Percentiles rank a stretch among this genome's conserved stretches.
phyloP scores from a whole-genome alignment of 2,113 vertebrate genomes.

The Tachysurus fulvidraco region DNA sequence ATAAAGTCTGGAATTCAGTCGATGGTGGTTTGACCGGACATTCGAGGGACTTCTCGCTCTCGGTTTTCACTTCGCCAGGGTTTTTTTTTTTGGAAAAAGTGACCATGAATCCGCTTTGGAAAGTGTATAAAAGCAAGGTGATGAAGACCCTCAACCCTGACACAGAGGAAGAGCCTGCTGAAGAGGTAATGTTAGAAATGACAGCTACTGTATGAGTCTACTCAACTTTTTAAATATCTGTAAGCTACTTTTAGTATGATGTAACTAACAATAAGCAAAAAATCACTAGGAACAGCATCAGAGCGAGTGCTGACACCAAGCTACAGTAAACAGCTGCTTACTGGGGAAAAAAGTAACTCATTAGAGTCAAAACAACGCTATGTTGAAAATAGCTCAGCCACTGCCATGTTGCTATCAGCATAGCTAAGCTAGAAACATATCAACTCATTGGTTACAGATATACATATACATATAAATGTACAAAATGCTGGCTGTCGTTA shows the following conservation, averaged over 20 bases:
- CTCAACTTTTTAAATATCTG: background rate
- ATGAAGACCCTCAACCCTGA: constrained; percentile 77
- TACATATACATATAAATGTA: background rate
- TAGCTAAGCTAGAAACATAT: background rate
- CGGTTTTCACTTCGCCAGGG: constrained; percentile 30
- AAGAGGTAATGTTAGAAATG: background rate
- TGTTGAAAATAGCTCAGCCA: background rate
- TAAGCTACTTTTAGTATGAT: background rate
- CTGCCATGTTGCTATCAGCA: background rate
- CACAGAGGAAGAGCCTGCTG: constrained; percentile 64
- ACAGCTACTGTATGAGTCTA: background rate
- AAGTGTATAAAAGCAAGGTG: constrained; percentile 77
- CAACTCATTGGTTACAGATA: background rate
- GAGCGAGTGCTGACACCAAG: background rate
- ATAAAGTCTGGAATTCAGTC: constrained; percentile 44
- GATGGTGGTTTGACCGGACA: constrained; percentile 48
- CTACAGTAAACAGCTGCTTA: background rate
- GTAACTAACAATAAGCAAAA: background rate
- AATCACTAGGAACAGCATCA: background rate
- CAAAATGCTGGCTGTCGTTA: background rate
- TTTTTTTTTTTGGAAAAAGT: constrained; percentile 20
- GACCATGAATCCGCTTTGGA: constrained; percentile 78
- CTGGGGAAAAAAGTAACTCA: background rate
- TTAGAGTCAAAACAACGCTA: background rate
- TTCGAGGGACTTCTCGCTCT: constrained; percentile 49